Evolutionary conservation across 2,888 invertebrate species (phyloP).

Genomic region (Megastigmus dorsalis): DNA sequence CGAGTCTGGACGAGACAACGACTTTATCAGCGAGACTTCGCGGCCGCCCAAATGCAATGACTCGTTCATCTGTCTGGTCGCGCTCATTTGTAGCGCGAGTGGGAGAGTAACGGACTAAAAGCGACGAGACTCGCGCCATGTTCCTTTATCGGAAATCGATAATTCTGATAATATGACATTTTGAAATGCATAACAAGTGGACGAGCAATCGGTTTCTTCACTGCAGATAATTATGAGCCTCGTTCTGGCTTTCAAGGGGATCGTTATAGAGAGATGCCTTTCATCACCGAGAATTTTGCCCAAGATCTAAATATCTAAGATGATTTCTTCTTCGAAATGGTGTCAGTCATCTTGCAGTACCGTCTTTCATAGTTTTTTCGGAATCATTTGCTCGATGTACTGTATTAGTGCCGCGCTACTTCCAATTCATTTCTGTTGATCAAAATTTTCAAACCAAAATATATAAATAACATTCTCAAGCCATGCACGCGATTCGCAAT

Average conservation of each 20-base stretch:
- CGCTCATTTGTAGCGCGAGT: not conserved
- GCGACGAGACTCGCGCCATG: not conserved
- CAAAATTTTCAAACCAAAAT: too few relatives aligned
- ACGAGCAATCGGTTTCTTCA: not conserved
- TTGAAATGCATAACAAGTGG: constrained; percentile 5
- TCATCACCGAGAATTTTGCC: too few relatives aligned
- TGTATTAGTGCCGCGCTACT: too few relatives aligned
- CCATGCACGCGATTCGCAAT: too few relatives aligned
- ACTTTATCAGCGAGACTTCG: constrained; percentile 1
- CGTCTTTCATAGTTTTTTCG: too few relatives aligned
- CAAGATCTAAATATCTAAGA: too few relatives aligned
- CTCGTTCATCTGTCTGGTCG: not conserved
- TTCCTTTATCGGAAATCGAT: constrained; percentile 33
- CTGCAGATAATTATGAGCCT: constrained; percentile 9
- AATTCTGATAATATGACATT: constrained; percentile 6
- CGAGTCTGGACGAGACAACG: not conserved
- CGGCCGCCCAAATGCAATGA: not conserved
- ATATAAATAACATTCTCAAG: too few relatives aligned
- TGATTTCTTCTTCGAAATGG: too few relatives aligned
- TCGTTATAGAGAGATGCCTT: too few relatives aligned
- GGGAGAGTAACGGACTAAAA: not conserved
- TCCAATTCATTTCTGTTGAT: too few relatives aligned
- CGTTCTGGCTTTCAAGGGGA: not conserved
- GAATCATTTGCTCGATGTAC: too few relatives aligned
- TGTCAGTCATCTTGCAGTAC: too few relatives aligned